Conservation (phyloP, 2,113 vertebrate species). For the Mionectes macconnelli region DNA sequence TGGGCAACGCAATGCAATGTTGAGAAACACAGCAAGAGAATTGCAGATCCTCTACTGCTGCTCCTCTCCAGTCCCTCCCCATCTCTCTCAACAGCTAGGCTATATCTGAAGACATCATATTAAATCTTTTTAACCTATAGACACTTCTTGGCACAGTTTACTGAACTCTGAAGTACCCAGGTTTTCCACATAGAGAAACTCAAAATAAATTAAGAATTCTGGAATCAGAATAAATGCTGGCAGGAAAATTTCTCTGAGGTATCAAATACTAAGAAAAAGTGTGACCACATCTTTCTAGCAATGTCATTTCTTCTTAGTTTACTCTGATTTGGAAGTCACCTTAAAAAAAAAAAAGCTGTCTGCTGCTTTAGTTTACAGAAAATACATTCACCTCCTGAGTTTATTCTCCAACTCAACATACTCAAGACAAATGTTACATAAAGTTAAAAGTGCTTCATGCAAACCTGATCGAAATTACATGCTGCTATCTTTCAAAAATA, state of each 20-base stretch:
- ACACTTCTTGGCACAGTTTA: not conserved
- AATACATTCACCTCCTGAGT: not conserved
- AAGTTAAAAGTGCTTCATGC: not conserved
- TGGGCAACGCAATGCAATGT: not conserved
- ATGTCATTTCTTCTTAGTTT: not conserved
- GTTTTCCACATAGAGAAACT: not conserved
- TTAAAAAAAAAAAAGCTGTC: not conserved
- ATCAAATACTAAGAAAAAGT: not conserved
- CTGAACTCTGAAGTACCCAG: not conserved
- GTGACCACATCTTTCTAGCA: not conserved
- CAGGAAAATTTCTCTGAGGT: not conserved
- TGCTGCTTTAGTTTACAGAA: not conserved
- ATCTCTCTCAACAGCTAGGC: not conserved
- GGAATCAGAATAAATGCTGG: not conserved
- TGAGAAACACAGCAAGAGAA: not conserved
- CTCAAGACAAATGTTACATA: not conserved
- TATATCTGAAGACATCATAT: not conserved
- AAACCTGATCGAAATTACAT: not conserved
- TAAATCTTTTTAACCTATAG: slow-evolving; percentile 13
- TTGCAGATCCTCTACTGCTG: not conserved
- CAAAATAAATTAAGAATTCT: slow-evolving; percentile 14
- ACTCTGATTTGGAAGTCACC: not conserved
- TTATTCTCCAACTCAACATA: not conserved
- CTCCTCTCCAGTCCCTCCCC: not conserved
- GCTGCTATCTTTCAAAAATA: not conserved